Evolutionary conservation across 2,797 vertebrate species (phyloP).

Genomic region (Chromobotia macracanthus): DNA sequence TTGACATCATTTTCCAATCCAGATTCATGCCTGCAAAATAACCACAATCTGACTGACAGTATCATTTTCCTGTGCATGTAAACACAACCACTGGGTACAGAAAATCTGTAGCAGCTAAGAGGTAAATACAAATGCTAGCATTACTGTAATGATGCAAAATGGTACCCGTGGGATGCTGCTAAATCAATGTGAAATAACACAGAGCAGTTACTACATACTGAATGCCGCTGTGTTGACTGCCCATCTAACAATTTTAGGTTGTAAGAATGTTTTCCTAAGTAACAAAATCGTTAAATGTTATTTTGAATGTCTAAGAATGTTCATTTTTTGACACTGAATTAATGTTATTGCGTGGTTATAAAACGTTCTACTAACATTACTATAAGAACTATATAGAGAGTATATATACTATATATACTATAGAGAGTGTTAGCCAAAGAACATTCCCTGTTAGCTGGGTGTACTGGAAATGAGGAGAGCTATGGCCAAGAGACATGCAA

Average conservation of each 20-base stretch:
- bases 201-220: conserved; percentile 20
- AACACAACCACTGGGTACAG: not conserved
- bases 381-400: too few relatives aligned
- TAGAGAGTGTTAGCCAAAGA: too few relatives aligned
- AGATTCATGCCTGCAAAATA: not conserved
- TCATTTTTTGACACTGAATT: too few relatives aligned
- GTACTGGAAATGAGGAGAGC: not conserved
- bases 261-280: too few relatives aligned
- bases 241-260: too few relatives aligned
- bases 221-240: not conserved
- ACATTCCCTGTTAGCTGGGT: not conserved
- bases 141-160: not conserved
- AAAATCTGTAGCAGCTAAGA: not conserved
- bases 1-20: not conserved
- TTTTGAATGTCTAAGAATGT: too few relatives aligned
- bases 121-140: conserved; percentile 9
- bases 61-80: not conserved
- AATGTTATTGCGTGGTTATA: not conserved
- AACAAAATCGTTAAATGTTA: too few relatives aligned
- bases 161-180: conserved; percentile 15
- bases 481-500: conserved; percentile 1
- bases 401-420: too few relatives aligned
- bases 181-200: conserved; percentile 23
- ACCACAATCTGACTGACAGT: not conserved
- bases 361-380: too few relatives aligned